A percentile compares a stretch with the other conserved stretches of the same genome.
These are phyloP conservation scores for Polypterus senegalus DNA, from an alignment of 2,113 vertebrate genomes.

Conservation along the genomic window DNA sequence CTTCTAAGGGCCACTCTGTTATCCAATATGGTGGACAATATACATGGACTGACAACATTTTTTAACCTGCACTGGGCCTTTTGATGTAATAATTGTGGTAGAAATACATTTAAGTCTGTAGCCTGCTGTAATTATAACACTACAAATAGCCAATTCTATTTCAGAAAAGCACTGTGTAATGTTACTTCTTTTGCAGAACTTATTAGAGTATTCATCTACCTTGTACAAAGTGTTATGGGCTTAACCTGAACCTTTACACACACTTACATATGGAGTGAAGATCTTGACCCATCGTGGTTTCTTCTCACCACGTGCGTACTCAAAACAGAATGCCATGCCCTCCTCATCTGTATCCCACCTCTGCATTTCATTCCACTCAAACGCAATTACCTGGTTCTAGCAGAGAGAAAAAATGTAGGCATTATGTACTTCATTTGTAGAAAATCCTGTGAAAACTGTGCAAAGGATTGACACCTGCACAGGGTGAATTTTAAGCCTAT, in stretches of 20 bases:
- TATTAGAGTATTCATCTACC: neutral
- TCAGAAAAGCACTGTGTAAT: too few relatives aligned
- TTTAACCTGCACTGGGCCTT: too few relatives aligned
- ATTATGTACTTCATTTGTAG: neutral
- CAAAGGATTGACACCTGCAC: neutral
- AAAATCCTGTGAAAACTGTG: neutral
- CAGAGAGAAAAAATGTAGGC: neutral
- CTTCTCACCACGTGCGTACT: conserved; percentile 83
- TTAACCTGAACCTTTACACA: neutral
- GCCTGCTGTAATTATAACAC: too few relatives aligned
- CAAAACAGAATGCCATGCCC: conserved; percentile 95
- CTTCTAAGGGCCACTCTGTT: too few relatives aligned
- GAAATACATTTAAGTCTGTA: too few relatives aligned
- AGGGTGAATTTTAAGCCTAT: neutral
- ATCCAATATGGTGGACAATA: too few relatives aligned
- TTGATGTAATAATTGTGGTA: too few relatives aligned
- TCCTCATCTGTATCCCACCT: conserved; percentile 96
- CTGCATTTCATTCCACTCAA: conserved; percentile 94
- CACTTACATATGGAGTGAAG: conserved; percentile 80
- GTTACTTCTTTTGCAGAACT: too few relatives aligned
- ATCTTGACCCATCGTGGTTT: conserved; percentile 93
- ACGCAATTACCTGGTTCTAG: conserved; percentile 90
- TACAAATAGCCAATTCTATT: too few relatives aligned
- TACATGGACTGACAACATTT: too few relatives aligned
- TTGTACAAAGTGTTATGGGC: neutral